phyloP scores from a whole-genome alignment of 2,888 invertebrate genomes.

The Altica lythri region DNA sequence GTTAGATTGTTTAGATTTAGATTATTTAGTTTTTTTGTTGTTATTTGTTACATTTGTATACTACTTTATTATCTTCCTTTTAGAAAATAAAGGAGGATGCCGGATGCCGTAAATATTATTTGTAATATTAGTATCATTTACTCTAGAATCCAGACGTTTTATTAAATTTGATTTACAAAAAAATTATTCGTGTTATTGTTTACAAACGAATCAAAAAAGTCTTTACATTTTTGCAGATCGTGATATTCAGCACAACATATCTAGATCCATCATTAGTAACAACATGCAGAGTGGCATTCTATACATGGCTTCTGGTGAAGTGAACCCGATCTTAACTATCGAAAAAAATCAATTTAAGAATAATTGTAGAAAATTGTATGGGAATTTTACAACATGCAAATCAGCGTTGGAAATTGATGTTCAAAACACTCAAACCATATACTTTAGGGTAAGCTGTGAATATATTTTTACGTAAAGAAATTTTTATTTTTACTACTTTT shows the following conservation, averaged over 20 bases:
- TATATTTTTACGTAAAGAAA: neutral
- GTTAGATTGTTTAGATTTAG: too few relatives aligned
- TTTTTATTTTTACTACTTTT: neutral
- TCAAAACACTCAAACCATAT: conserved; percentile 90
- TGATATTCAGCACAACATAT: conserved; percentile 88
- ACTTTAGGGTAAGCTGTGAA: conserved; percentile 75
- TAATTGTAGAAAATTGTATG: conserved; percentile 89
- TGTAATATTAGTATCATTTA: too few relatives aligned
- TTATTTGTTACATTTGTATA: too few relatives aligned
- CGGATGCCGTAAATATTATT: too few relatives aligned
- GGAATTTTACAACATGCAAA: conserved; percentile 90
- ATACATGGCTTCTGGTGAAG: conserved; percentile 92
- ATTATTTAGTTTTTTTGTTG: too few relatives aligned
- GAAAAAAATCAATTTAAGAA: conserved; percentile 82
- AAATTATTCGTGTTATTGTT: too few relatives aligned
- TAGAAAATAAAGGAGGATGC: too few relatives aligned
- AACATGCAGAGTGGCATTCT: conserved; percentile 87
- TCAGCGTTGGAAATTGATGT: conserved; percentile 86
- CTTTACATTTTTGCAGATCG: conserved; percentile 68
- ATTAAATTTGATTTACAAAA: too few relatives aligned
- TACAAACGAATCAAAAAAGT: too few relatives aligned
- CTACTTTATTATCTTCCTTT: too few relatives aligned
- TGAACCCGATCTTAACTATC: conserved; percentile 87
- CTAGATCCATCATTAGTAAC: conserved; percentile 76
- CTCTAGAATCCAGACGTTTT: too few relatives aligned